Base-by-base conservation (phyloP, 1,140 invertebrate genomes). In the Zaprionus davidi region DNA sequence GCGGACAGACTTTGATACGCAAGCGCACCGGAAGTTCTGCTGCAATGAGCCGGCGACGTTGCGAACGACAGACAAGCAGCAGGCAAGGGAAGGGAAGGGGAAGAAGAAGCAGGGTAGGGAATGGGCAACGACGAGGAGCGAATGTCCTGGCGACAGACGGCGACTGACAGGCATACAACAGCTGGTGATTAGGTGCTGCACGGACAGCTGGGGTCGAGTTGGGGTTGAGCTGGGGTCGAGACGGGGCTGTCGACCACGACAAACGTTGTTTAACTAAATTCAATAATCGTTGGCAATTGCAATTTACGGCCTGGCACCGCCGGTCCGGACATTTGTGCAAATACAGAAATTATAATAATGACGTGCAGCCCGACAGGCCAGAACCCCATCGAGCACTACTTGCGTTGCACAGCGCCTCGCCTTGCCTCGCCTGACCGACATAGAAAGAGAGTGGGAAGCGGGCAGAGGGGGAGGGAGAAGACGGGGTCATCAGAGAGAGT, bases 321-420 rank as follows among this genome's bases (percentile, higher is more conserved):
- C 72, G 56, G 65, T 56, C 82, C 17, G 41, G 81, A 82, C 81
- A 91, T 88, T 88, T 91, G 88, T 91, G 79, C 88, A 91, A 91
- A 91, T 91, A 91, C 88, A 91, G 88, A 91, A 91, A 91, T 91
- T 91, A 91, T 91, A 91, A 91, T 87, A 91, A 91, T 87, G 84
- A 90, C 84, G 58, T 76, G 59, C 67, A 57, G 75, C 63, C 78
- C 74, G 79, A 63, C 79, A 11, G 20, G 5, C 38, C 20, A 1
- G 15, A 7, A 7, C 26, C 38, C 46, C 17, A 49, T 3, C 38
- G 12, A 51, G 3, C 17, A 3, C 17, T 5, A 17, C 20, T 24
- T 22, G 46, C 36, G 15, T 13, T 44, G 41, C n/a, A 51, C 4
- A 17, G 46, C 9, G 20, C 11, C 46, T 24, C 5, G 46, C 5